Evolutionary conservation across 2,113 vertebrate species (phyloP), one percentile per base, ranked within the genome.

Genomic region (Pterocles orientalis): DNA sequence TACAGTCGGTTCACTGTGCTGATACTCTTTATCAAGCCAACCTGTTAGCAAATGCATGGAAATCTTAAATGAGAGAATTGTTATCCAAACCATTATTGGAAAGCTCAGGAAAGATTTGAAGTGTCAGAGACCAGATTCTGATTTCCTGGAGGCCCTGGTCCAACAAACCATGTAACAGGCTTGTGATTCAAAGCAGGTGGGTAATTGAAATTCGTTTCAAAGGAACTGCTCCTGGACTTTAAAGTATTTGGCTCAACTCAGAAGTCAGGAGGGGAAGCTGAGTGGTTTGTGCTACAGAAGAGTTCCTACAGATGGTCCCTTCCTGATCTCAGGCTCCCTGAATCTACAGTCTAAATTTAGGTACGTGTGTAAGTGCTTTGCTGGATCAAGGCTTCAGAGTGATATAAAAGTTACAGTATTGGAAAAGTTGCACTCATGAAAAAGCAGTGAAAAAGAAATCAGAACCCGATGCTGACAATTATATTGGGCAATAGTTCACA

Each of bases 131-230:
- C 64, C 73, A 94, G 86, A 91, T 92, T 92, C 77, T 95, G 88
- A 88, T 87, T 96, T 96, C 83, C 92, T 93, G 84, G 86, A 96
- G 83, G 86, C 88, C 88, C 47, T 66, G 70, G 89, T 95, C 95
- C 92, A 95, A 87, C 86, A 95, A 89, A 85, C 83, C 78, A 91
- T 82, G 81, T 91, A 94, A 91, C 84, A 91, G 73, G 81, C 66
- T 94, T 96, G 90, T 96, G 95, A 94, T 95, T 97, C 91, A 95
- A 96, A 96, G 94, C 86, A 96, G 84, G 92, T 70, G 75, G 78
- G 94, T 94, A 94, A 96, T 70, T 96, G 94, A 97, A 96, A 95
- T 91, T 91, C 72, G 58, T 96, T 97, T 96, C 94, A 96, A 92
- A 96, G 89, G 86, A 76, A 16, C 57, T 94, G 81, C 78, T 93